phyloP scores from a whole-genome alignment of 2,113 vertebrate genomes.

The Cochlearius cochlearius region DNA sequence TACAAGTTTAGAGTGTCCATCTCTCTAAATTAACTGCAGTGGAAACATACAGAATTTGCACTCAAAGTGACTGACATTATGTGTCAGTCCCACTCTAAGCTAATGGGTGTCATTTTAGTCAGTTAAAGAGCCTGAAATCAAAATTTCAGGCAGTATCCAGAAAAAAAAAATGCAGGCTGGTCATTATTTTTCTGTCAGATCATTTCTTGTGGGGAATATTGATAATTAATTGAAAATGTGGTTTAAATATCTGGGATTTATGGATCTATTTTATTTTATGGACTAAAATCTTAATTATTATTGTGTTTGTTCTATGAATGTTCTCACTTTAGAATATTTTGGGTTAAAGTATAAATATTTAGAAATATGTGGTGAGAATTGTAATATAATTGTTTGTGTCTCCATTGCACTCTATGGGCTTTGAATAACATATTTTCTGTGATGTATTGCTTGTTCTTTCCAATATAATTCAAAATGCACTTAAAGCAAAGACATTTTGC shows the following conservation, averaged over 20 bases:
- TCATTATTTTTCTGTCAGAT: not conserved
- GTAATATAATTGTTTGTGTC: not conserved
- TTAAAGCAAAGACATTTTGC: not conserved
- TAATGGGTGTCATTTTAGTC: not conserved
- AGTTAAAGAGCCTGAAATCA: not conserved
- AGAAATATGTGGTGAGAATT: not conserved
- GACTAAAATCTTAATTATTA: not conserved
- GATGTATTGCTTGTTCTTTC: not conserved
- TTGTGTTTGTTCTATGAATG: not conserved
- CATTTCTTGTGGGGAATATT: not conserved
- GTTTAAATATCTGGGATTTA: not conserved
- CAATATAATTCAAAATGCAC: not conserved
- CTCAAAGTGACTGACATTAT: not conserved
- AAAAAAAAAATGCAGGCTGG: rapidly evolving
- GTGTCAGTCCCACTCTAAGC: not conserved
- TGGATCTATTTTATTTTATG: not conserved
- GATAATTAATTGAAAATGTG: not conserved
- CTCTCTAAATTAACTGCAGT: not conserved
- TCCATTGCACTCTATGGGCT: not conserved
- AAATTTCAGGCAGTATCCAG: not conserved
- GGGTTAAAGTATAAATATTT: not conserved
- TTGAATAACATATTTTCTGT: not conserved
- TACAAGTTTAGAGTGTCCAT: not conserved
- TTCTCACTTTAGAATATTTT: not conserved
- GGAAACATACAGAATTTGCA: not conserved